These are phyloP conservation scores for Bos taurus DNA, from an alignment of 2,113 vertebrate genomes.

Conservation along the genomic window DNA sequence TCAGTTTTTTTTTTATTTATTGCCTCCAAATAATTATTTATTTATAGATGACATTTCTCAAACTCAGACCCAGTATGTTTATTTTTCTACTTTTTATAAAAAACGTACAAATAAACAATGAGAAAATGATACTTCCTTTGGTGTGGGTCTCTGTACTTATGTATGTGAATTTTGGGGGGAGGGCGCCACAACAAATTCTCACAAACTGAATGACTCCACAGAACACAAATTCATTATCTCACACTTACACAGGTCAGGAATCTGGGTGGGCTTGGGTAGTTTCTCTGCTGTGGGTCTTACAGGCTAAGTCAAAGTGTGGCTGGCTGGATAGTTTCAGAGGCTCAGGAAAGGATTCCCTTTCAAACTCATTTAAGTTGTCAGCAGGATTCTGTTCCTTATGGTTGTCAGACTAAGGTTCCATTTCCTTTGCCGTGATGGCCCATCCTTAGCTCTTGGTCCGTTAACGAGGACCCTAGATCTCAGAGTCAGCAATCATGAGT, in stretches of 20 bases:
- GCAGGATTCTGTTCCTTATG: background rate
- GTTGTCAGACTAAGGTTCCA: background rate
- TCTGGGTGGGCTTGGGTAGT: too few species aligned
- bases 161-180: background rate
- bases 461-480: background rate
- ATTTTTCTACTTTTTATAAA: conserved; percentile 38
- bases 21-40: background rate
- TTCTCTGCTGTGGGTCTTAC: background rate
- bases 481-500: background rate
- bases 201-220: background rate
- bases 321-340: background rate
- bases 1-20: background rate
- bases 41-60: background rate
- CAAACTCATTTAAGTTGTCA: too few species aligned
- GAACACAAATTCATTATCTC: background rate
- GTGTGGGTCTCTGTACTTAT: background rate
- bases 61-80: background rate
- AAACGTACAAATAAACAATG: background rate
- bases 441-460: background rate
- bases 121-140: background rate
- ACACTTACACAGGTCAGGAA: accelerated
- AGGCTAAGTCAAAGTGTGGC: background rate
- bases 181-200: background rate
- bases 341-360: background rate
- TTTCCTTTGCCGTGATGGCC: background rate